Percentiles rank a stretch among this genome's conserved stretches.
Conservation (phyloP, 2,888 invertebrate species). For the Ellobium chinense region DNA sequence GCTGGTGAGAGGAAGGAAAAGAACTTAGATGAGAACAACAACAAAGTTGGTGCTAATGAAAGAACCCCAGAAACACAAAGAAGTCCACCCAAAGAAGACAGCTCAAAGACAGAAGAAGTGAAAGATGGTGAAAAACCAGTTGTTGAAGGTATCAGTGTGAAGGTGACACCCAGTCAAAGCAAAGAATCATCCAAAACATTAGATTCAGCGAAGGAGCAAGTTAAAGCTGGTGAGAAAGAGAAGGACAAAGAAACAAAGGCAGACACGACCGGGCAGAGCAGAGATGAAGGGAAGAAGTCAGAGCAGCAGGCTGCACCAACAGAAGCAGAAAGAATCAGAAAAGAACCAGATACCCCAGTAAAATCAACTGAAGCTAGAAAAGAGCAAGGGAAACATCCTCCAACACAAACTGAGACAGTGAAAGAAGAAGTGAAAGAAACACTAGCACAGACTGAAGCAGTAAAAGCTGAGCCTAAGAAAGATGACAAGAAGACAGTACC, state of each 20-base stretch:
- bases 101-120: background rate
- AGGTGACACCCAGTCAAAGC: background rate
- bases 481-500: too few species aligned
- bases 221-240: background rate
- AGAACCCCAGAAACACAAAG: background rate
- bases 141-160: background rate
- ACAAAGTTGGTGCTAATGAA: background rate
- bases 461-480: too few species aligned
- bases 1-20: too few species aligned
- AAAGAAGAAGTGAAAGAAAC: too few species aligned
- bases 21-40: background rate
- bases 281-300: background rate
- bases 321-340: background rate
- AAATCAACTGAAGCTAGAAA: background rate
- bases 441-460: too few species aligned
- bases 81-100: background rate
- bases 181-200: background rate
- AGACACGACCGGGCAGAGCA: background rate
- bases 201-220: background rate
- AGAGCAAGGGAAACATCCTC: background rate
- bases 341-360: background rate
- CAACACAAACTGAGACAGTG: background rate
- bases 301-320: background rate
- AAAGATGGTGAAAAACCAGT: background rate
- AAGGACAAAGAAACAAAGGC: background rate